Conservation (phyloP, 2,888 invertebrate genomes). For the Platynereis dumerilii region DNA sequence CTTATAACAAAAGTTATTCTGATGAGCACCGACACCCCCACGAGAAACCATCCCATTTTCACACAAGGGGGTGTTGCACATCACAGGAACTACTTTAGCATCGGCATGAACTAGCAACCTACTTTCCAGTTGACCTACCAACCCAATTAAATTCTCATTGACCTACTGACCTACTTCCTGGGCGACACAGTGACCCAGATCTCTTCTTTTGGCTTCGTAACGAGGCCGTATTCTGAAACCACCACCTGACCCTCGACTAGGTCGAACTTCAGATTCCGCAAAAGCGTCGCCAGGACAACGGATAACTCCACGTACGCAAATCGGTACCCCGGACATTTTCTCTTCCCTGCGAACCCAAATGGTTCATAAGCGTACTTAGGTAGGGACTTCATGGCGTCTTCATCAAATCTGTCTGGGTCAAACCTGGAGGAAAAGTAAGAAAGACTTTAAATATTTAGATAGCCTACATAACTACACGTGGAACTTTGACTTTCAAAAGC, state of each 20-base stretch:
- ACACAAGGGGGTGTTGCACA: too few species aligned
- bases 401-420: conserved; percentile 58
- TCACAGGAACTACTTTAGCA: too few species aligned
- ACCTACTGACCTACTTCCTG: conserved; percentile 1
- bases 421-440: conserved; percentile 46
- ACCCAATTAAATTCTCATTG: too few species aligned
- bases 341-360: conserved; percentile 63
- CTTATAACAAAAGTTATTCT: too few species aligned
- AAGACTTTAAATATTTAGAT: neutral
- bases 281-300: conserved; percentile 46
- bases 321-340: conserved; percentile 47
- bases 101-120: too few species aligned
- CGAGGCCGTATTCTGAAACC: conserved; percentile 54
- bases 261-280: conserved; percentile 51
- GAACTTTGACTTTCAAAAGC: too few species aligned
- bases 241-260: conserved; percentile 59
- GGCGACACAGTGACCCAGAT: conserved; percentile 55
- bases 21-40: too few species aligned
- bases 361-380: conserved; percentile 54
- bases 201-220: conserved; percentile 61
- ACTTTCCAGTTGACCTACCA: too few species aligned
- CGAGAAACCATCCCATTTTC: too few species aligned
- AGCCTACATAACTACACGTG: neutral
- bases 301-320: conserved; percentile 52
- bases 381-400: conserved; percentile 43